These are phyloP conservation scores for Ditula angustiorana DNA, from an alignment of 2,888 invertebrate species.

Conservation along the genomic window DNA sequence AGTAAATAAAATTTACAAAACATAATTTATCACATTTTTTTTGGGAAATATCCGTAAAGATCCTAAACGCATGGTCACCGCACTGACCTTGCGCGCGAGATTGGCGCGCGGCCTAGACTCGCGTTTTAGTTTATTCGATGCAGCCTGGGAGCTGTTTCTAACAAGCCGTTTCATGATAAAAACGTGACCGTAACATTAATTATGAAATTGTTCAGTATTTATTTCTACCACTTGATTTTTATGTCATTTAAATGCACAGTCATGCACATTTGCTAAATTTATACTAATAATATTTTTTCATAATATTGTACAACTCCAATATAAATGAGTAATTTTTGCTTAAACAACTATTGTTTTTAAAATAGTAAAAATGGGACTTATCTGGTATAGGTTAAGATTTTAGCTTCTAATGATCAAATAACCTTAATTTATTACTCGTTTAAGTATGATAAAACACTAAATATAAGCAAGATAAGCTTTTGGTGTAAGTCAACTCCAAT, in stretches of 20 bases:
- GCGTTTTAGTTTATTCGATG: constrained; percentile 56
- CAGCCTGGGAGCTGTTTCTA: constrained; percentile 46
- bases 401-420: no score
- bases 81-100: constrained; percentile 48
- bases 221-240: no score
- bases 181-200: constrained; percentile 26
- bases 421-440: no score
- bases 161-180: constrained; percentile 16
- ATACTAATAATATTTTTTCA: no score
- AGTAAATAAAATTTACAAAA: neutral
- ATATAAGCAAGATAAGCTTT: no score
- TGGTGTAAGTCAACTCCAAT: no score
- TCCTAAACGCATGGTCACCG: constrained; percentile 43
- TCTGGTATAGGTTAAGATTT: no score
- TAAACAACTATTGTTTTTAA: neutral
- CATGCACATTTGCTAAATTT: no score
- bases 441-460: no score
- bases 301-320: no score
- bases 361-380: neutral
- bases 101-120: constrained; percentile 62
- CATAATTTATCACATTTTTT: neutral
- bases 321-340: neutral
- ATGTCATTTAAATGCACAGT: no score
- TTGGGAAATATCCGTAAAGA: constrained; percentile 16
- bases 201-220: neutral